phyloP scores from a whole-genome alignment of 2,797 vertebrate genomes.

The Scomberomorus guttatus region DNA sequence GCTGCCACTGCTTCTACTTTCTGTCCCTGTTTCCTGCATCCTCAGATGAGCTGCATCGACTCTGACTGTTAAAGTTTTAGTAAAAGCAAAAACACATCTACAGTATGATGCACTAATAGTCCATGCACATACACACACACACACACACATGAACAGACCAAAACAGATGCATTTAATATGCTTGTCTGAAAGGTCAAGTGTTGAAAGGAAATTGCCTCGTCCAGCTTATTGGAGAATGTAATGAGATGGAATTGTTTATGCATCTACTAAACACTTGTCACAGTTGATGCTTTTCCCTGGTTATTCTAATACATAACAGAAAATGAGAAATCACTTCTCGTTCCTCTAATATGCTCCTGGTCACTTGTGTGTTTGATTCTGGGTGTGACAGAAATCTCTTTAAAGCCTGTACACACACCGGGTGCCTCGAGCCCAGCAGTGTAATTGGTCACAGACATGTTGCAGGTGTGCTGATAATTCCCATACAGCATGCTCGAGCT shows the following conservation, averaged over 20 bases:
- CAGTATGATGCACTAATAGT: constrained; percentile 10
- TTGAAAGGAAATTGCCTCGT: constrained; percentile 75
- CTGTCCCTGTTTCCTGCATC: constrained; percentile 39
- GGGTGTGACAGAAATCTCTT: constrained; percentile 50
- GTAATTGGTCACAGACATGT: constrained; percentile 63
- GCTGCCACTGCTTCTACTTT: constrained; percentile 21
- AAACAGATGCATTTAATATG: constrained; percentile 75
- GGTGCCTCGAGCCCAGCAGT: constrained; percentile 6
- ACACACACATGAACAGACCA: constrained; percentile 6
- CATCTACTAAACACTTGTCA: constrained; percentile 68
- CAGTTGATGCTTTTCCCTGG: constrained; percentile 46
- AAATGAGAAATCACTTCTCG: constrained; percentile 61
- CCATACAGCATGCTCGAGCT: constrained; percentile 23
- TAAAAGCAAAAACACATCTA: constrained; percentile 25
- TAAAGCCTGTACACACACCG: constrained; percentile 24
- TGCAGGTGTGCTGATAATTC: constrained; percentile 55
- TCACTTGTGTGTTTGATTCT: constrained; percentile 44
- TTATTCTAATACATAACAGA: constrained; percentile 36
- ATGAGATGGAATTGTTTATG: constrained; percentile 79
- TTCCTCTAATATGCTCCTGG: constrained; percentile 48
- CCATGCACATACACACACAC: not conserved
- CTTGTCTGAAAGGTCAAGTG: constrained; percentile 75
- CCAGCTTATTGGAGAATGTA: constrained; percentile 69
- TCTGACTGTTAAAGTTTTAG: constrained; percentile 31
- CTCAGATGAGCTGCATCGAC: constrained; percentile 12